Evolutionary conservation across 2,888 invertebrate genomes (phyloP), one percentile per base, ranked within the genome.

Genomic region (Rhimphoctona megacephalus): DNA sequence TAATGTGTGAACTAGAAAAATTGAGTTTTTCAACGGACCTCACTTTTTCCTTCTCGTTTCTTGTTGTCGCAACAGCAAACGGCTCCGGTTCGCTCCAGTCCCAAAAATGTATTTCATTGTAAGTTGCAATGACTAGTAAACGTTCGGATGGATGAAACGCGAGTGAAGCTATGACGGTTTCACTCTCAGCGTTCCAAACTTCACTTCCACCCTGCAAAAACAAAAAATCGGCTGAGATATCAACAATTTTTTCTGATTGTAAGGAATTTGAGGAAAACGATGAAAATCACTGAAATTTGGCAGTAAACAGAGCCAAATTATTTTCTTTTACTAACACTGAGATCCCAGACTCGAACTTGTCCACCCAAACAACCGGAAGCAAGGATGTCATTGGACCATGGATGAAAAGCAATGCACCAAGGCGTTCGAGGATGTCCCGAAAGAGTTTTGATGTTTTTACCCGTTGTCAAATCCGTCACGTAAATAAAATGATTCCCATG

Each of bases 361-460:
- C 98, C 98, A 9, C 97, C 98, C 1, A 98, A 95, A 93, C 98
- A 98, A 0, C 98, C 98, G 1, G 98, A 97, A 39, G 98, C 98
- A 69, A 98, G 95, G 74, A 98, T 96, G 91, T 98, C 97, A 92
- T 97, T 97, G 83, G 96, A 97, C 9, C 97, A 96, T 0, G 98
- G 98, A 95, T 98, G 98, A 94, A 98, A 98, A 64, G 97, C 97
- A 76, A 98, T 96, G 92, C 98, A 98, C 98, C 98, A 98, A 1
- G 98, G 98, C 19, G 98, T 98, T 52, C 98, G 95, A 2, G 98
- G 98, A 94, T 98, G 98, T 0, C 98, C 98, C 54, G 96, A 96
- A 79, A 98, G 94, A 57, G 97, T 97, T 90, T 96, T 96, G 36
- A 97, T 96, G 92, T 97, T 97, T 92, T 97, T 97, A 0, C 98